Percentiles rank a stretch among this genome's conserved stretches.
Conservation (phyloP, 2,888 invertebrate species). For the Sipha maydis region DNA sequence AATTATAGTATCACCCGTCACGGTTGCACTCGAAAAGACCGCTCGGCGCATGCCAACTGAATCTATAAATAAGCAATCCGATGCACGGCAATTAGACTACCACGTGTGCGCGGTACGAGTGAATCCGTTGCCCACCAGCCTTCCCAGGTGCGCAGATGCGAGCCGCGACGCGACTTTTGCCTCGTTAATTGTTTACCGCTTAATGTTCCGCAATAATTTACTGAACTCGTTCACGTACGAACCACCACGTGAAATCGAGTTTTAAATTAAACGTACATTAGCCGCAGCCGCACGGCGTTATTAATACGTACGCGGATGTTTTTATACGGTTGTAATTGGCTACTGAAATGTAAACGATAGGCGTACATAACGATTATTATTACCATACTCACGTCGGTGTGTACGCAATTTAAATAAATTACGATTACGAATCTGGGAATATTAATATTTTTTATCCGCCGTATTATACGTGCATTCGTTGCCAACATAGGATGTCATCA, state of each 20-base stretch:
- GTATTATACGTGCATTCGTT: neutral
- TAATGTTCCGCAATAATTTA: neutral
- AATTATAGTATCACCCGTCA: too few species aligned
- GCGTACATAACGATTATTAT: neutral
- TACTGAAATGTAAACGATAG: neutral
- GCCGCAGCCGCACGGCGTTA: neutral
- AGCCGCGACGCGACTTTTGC: neutral
- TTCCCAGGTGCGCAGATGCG: too few species aligned
- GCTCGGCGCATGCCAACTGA: too few species aligned
- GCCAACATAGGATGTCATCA: neutral
- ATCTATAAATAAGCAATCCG: too few species aligned
- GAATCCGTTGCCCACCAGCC: too few species aligned
- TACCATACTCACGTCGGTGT: neutral
- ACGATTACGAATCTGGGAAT: neutral
- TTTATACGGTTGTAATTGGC: neutral
- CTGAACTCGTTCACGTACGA: neutral
- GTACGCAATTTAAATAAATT: neutral
- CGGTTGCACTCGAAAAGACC: too few species aligned
- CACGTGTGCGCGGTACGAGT: too few species aligned
- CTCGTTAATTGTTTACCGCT: neutral
- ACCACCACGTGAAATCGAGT: neutral
- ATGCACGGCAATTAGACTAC: too few species aligned
- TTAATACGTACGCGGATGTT: neutral
- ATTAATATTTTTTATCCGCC: neutral
- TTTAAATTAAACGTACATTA: neutral